Evolutionary conservation across 2,113 vertebrate genomes (phyloP), one percentile per base, ranked within the genome.

Genomic region (Lamprologus speciosus): DNA sequence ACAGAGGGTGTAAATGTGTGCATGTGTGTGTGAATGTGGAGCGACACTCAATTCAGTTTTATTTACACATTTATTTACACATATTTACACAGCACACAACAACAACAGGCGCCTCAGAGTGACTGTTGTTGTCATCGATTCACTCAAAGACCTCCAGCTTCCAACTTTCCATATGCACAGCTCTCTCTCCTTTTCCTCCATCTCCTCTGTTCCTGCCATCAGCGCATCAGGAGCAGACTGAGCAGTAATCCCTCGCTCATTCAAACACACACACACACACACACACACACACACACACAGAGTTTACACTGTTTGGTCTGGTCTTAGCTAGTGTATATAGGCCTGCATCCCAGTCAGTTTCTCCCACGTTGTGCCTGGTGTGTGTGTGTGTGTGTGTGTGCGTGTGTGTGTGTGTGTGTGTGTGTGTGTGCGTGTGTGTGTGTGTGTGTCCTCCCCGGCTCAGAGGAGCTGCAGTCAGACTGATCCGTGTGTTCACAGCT

Each of bases 261-360:
- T 65, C 84, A 21, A 13, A 31, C 35, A 47, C 70, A 37, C n/a
- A 8, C 45, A 47, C 40, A 42, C 40, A 42, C 40, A 42, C 5
- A 42, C 40, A 2, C 40, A 40, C 37, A 33, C 31, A 33, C 31
- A 11, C 9, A 40, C 2, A 11, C 37, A 37, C 9, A 10, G 0
- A 3, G 21, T 21, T 21, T 21, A 21, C 21, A 21, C 21, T 23
- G 21, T 23, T 23, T 23, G 21, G 54, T 75, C 84, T 84, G 87
- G 47, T 50, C 47, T 47, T 47, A 47, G 91, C 87, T 89, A 87
- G 55, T 86, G 60, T 45, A 11, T 83, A 75, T 85, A 91, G 92
- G 89, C 89, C 89, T 81, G 86, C 26, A 89, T 89, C 87, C 88
- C 89, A 93, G 81, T 90, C 81, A 16, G 57, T 31, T 58, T 31